These are phyloP conservation scores for Drymonia ruficornis DNA, from an alignment of 2,888 invertebrate genomes.

Conservation along the genomic window DNA sequence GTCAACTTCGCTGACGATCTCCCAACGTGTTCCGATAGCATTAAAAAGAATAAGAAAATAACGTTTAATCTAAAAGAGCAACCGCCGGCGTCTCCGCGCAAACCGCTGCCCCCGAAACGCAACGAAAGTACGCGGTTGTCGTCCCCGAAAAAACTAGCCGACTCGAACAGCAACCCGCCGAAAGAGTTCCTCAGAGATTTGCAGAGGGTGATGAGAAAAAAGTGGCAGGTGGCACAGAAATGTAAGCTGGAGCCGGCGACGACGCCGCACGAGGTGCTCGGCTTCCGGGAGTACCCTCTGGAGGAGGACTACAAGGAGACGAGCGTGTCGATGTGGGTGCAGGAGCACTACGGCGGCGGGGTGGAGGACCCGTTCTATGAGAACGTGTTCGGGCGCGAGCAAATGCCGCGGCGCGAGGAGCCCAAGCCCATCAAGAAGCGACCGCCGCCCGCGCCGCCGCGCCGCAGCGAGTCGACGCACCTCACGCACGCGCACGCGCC, in stretches of 20 bases:
- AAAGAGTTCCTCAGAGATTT: slow-evolving; percentile 94
- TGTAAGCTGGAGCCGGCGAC: slow-evolving; percentile 95
- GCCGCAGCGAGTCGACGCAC: slow-evolving; percentile 89
- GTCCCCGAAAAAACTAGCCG: slow-evolving; percentile 90
- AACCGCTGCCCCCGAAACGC: slow-evolving; percentile 90
- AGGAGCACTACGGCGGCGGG: slow-evolving; percentile 91
- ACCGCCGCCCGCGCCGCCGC: slow-evolving; percentile 96
- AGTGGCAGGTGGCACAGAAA: slow-evolving; percentile 97
- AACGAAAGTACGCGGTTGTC: slow-evolving; percentile 90
- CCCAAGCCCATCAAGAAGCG: slow-evolving; percentile 86
- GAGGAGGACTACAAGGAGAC: slow-evolving; percentile 90
- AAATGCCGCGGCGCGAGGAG: slow-evolving; percentile 60
- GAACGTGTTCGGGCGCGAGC: slow-evolving; percentile 84
- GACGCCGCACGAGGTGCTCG: slow-evolving; percentile 95
- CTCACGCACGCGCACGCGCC: slow-evolving; percentile 50
- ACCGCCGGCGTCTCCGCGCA: slow-evolving; percentile 85
- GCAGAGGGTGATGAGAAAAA: slow-evolving; percentile 96
- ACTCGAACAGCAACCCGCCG: slow-evolving; percentile 90
- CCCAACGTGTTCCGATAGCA: slow-evolving; percentile 68
- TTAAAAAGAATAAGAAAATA: slow-evolving; percentile 86
- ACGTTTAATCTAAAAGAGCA: slow-evolving; percentile 85
- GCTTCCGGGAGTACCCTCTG: slow-evolving; percentile 92
- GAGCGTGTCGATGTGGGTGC: slow-evolving; percentile 95
- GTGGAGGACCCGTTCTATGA: slow-evolving; percentile 89
- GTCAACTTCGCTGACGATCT: slow-evolving; percentile 87